Base-by-base conservation (phyloP, 2,113 vertebrate species). In the Conger conger region DNA sequence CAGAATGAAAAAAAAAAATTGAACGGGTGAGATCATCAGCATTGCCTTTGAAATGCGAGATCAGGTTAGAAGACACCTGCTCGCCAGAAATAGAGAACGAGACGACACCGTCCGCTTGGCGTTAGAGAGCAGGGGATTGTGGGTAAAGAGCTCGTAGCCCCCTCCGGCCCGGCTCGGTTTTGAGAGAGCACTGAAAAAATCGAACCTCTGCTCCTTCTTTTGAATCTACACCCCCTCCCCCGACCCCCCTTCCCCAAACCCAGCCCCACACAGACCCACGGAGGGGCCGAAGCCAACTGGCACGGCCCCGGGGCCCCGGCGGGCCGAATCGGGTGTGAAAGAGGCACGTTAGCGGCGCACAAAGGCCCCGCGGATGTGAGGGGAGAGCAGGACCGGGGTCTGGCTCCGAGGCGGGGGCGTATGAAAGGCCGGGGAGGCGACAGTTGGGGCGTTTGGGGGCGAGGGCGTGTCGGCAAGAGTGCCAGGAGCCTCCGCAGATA, bases 401-500 rank as follows among this genome's bases (percentile, higher is more conserved):
- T 40, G 35, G 85, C 68, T 73, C 37, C 78, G 63, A 30, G 42
- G 40, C 4, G 15, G 45, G 1, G 80, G 36, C 17, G 86, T 81
- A 87, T 77, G 81, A 78, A 88, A 42, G 45, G 83, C 76, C 54
- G 63, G 79, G 79, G 17, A 57, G 57, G 76, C 84, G 77, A 86
- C 79, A 81, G 50, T 76, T 77, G 80, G 38, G 45, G 76, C 87
- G n/a, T n/a, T n/a, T 88, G 80, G 83, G 86, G 50, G 79, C 27
- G 50, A 81, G 87, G 89, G 87, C 83, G 88, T 89, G 87, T 89
- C 88, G 80, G 60, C 82, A 54, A 81, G 77, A 81, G 73, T 38
- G 83, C 82, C 85, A 87, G 79, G 50, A 53, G 45, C 33, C 78
- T 83, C 77, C n/a, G 11, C 53, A 90, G 89, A 86, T 73, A 87